phyloP scores from a whole-genome alignment of 2,888 invertebrate genomes.

The Julus scanicus region DNA sequence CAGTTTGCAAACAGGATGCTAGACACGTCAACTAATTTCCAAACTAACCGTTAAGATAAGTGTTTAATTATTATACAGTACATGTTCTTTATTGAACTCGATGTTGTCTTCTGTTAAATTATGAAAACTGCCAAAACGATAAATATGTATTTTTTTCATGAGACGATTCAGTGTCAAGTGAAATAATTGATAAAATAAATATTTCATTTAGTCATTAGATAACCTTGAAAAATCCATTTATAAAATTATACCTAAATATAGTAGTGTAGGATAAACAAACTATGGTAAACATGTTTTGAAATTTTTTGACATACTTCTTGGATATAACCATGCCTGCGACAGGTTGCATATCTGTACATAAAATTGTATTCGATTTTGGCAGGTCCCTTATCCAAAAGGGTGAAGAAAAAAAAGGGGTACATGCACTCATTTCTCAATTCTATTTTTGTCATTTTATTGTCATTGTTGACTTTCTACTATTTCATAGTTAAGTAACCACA shows the following conservation, averaged over 20 bases:
- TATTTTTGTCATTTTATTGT: conserved; percentile 1
- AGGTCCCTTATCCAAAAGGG: neutral
- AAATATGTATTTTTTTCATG: too few relatives aligned
- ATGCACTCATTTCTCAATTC: neutral
- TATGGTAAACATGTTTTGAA: neutral
- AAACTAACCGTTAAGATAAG: too few relatives aligned
- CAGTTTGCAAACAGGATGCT: too few relatives aligned
- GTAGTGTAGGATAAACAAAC: neutral
- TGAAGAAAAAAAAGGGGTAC: conserved; percentile 21
- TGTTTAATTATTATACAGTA: too few relatives aligned
- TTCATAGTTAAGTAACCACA: conserved; percentile 8
- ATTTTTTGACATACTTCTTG: neutral
- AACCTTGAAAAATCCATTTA: neutral
- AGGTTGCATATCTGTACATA: neutral
- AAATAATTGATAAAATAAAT: too few relatives aligned
- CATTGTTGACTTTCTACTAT: neutral
- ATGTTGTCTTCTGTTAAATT: too few relatives aligned
- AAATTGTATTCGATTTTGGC: neutral
- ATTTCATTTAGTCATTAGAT: too few relatives aligned
- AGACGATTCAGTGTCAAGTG: too few relatives aligned
- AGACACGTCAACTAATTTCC: too few relatives aligned
- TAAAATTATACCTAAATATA: neutral
- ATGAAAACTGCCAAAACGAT: too few relatives aligned
- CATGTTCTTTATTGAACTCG: too few relatives aligned
- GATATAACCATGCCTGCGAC: neutral